Percentiles rank a stretch among this genome's conserved stretches.
Evolutionary conservation across 2,113 vertebrate genomes (phyloP).

Genomic region (Pycnonotus jocosus): DNA sequence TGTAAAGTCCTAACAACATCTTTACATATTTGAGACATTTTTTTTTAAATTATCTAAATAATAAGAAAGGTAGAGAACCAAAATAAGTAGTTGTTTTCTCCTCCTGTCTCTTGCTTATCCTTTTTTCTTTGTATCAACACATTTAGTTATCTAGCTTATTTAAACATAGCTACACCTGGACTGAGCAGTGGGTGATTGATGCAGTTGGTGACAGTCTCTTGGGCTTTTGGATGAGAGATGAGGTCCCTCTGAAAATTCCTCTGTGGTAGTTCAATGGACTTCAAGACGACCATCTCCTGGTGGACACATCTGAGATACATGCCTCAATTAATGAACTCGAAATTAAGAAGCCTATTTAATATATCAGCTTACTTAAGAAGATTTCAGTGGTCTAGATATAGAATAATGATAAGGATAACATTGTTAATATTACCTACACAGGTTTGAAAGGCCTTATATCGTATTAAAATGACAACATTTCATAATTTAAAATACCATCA

Average conservation of each 20-base stretch:
- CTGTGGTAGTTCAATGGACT: background rate
- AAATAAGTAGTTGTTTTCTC: background rate
- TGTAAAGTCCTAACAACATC: background rate
- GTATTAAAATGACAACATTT: background rate
- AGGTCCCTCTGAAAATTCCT: background rate
- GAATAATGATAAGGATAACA: background rate
- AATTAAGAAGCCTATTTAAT: background rate
- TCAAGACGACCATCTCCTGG: background rate
- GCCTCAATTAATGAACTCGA: background rate
- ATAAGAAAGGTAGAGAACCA: background rate
- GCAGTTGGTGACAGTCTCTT: background rate
- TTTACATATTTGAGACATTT: background rate
- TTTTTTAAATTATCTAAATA: background rate
- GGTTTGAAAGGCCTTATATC: background rate
- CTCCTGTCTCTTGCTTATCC: background rate
- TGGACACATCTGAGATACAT: background rate
- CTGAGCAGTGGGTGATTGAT: background rate
- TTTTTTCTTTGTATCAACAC: background rate
- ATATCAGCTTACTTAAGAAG: background rate
- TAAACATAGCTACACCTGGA: background rate
- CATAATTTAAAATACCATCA: background rate
- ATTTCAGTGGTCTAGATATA: background rate
- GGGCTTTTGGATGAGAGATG: background rate
- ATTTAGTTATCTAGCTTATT: background rate
- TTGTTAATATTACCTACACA: background rate